phyloP scores from a whole-genome alignment of 2,113 vertebrate species.

The Peromyscus californicus region DNA sequence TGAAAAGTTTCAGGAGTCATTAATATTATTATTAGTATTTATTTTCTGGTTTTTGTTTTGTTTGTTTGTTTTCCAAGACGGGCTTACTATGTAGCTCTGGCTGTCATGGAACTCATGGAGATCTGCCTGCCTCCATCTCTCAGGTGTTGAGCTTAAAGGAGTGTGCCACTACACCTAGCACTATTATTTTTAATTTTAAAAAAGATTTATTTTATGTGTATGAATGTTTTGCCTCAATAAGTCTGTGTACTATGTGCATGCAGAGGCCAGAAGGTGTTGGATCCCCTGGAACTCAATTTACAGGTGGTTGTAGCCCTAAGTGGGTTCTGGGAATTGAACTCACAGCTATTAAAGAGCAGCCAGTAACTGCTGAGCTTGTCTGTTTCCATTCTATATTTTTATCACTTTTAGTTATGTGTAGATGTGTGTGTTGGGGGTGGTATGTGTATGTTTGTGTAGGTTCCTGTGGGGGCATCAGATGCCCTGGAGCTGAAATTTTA shows the following conservation, averaged over 20 bases:
- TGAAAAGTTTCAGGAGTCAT: too few relatives aligned
- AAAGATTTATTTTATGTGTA: background rate
- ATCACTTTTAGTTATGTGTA: background rate
- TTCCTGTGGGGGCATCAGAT: background rate
- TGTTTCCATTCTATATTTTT: background rate
- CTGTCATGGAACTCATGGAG: background rate
- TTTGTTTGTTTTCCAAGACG: background rate
- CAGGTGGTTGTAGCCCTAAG: background rate
- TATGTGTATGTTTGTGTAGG: background rate
- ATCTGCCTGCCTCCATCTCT: background rate
- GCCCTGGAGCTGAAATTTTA: background rate
- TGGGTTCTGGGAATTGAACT: background rate
- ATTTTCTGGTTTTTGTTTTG: too few relatives aligned
- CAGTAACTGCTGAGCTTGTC: background rate
- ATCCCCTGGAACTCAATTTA: background rate
- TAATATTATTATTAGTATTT: too few relatives aligned
- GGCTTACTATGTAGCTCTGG: background rate
- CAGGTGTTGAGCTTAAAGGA: background rate
- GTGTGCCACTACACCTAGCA: background rate
- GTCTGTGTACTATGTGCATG: background rate
- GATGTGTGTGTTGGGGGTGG: background rate
- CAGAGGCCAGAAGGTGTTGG: background rate
- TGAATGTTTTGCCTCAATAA: background rate
- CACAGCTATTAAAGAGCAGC: background rate
- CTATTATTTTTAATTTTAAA: background rate